Conservation (phyloP, 2,113 vertebrate species). For the Xenopus laevis region DNA sequence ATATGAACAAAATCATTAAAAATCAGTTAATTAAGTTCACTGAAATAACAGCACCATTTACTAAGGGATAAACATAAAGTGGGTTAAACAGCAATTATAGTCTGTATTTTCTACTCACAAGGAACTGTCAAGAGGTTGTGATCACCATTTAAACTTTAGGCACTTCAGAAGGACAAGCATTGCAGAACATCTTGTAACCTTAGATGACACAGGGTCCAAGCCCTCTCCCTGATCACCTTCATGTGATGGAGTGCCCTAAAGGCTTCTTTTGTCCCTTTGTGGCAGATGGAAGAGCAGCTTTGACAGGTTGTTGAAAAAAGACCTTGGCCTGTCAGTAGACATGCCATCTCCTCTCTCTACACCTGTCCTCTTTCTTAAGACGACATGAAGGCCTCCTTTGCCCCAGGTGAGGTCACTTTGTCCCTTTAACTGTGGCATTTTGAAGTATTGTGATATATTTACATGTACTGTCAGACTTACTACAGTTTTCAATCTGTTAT, state of each 20-base stretch:
- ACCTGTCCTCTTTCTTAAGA: constrained; percentile 18
- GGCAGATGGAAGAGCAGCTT: constrained; percentile 27
- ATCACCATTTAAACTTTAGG: neutral
- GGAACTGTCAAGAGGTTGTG: too few species aligned
- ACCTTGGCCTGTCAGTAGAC: constrained; percentile 19
- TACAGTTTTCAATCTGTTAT: too few species aligned
- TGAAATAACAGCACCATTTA: too few species aligned
- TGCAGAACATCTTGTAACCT: constrained; percentile 20
- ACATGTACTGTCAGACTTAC: too few species aligned
- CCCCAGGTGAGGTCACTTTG: constrained; percentile 12
- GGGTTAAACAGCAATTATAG: too few species aligned
- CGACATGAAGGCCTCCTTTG: constrained; percentile 9
- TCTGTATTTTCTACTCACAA: too few species aligned
- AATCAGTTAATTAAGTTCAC: too few species aligned
- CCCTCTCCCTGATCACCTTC: constrained; percentile 28
- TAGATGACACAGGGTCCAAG: constrained; percentile 25
- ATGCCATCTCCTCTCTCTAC: constrained; percentile 15
- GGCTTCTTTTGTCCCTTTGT: constrained; percentile 19
- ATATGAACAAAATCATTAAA: too few species aligned
- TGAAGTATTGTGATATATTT: too few species aligned
- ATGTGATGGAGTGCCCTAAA: constrained; percentile 12
- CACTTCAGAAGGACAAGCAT: constrained; percentile 14
- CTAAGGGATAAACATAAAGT: too few species aligned
- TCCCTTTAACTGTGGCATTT: neutral
- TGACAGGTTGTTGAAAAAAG: constrained; percentile 20